Evolutionary conservation across 2,113 vertebrate species (phyloP).

Genomic region (Dasyprocta punctata): DNA sequence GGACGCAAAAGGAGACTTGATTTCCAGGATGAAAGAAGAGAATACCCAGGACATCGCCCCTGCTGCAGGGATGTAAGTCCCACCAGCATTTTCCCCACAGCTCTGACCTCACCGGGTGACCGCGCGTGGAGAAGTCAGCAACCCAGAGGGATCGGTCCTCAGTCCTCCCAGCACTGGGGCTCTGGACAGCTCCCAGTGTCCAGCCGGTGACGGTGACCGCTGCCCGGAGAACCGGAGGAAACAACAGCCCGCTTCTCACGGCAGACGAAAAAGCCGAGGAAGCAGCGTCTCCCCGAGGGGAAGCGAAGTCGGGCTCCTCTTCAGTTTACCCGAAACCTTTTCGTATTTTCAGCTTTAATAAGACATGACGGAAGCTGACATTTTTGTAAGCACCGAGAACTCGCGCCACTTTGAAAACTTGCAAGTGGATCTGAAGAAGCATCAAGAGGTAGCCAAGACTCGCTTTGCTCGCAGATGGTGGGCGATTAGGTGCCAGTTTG

Average conservation of each 20-base stretch:
- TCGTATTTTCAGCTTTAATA: constrained; percentile 75
- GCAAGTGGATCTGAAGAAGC: constrained; percentile 74
- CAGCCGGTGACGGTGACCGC: neutral
- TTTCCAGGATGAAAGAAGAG: neutral
- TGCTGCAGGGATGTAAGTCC: fast-evolving
- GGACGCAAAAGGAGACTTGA: neutral
- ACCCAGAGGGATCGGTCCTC: neutral
- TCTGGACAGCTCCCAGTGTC: neutral
- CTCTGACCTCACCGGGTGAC: neutral
- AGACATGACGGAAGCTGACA: constrained; percentile 76
- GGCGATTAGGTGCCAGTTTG: constrained; percentile 79
- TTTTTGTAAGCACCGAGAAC: constrained; percentile 75
- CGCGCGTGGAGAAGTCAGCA: neutral
- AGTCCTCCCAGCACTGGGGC: neutral
- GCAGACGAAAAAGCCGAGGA: neutral
- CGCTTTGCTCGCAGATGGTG: constrained; percentile 75
- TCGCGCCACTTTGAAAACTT: constrained; percentile 76
- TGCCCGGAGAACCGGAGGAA: neutral
- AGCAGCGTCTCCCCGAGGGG: neutral
- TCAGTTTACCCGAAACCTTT: constrained; percentile 72
- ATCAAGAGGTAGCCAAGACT: constrained; percentile 76
- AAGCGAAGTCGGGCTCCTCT: constrained; percentile 36
- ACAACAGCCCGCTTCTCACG: neutral
- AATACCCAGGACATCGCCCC: fast-evolving
- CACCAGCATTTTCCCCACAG: neutral